phyloP scores from a whole-genome alignment of 2,888 invertebrate genomes.

The Lasioglossum marginatum region DNA sequence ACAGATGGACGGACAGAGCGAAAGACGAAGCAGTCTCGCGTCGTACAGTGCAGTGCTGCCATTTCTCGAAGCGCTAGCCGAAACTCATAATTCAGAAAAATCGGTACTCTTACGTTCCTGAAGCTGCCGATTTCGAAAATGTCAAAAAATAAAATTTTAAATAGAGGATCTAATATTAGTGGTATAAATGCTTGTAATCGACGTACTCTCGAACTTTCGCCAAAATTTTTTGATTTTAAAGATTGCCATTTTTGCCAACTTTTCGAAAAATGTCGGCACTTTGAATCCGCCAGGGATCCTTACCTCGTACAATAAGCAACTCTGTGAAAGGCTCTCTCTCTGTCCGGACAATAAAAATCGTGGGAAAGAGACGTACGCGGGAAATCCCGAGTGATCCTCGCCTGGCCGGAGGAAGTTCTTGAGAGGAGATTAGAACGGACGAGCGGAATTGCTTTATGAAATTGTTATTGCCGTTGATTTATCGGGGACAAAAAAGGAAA shows the following conservation, averaged over 20 bases:
- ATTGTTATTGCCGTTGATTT: slow-evolving; percentile 8
- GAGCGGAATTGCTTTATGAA: slow-evolving; percentile 29
- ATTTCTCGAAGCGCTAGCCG: not conserved
- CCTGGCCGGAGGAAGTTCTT: slow-evolving; percentile 6
- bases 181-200: not conserved
- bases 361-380: not conserved
- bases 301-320: slow-evolving; percentile 2
- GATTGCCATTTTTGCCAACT: not conserved
- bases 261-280: slow-evolving; percentile 1
- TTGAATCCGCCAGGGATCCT: slow-evolving; percentile 24
- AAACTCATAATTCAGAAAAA: no score
- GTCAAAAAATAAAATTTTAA: not conserved
- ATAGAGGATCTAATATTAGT: not conserved
- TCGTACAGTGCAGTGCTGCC: not conserved
- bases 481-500: not conserved
- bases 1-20: not conserved
- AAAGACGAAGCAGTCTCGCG: slow-evolving; percentile 25
- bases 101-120: not conserved
- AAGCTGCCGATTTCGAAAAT: not conserved
- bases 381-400: slow-evolving; percentile 2
- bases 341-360: slow-evolving; percentile 39
- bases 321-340: slow-evolving; percentile 21
- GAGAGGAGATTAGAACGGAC: slow-evolving; percentile 13
- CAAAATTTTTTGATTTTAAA: not conserved
- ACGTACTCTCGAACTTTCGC: no score